Conservation (phyloP, 2,888 invertebrate species). For the Patella pellucida region DNA sequence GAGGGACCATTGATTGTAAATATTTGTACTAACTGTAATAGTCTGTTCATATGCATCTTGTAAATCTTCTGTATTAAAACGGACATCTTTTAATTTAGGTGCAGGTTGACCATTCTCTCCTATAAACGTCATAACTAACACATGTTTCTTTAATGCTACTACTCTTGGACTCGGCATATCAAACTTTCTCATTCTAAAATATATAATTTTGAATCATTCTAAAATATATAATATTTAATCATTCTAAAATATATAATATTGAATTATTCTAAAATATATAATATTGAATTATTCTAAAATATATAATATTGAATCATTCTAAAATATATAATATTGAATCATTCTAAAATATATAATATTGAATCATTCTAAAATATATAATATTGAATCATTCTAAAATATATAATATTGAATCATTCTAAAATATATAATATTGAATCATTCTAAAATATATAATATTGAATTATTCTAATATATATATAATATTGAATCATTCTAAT, state of each 20-base stretch:
- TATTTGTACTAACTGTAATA: too few relatives aligned
- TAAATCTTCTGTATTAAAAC: constrained; percentile 68
- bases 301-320: neutral
- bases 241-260: too few relatives aligned
- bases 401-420: too few relatives aligned
- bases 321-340: too few relatives aligned
- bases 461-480: too few relatives aligned
- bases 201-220: neutral
- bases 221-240: neutral
- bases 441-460: too few relatives aligned
- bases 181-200: constrained; percentile 71
- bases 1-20: too few relatives aligned
- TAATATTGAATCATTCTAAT: too few relatives aligned
- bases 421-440: too few relatives aligned
- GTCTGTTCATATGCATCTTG: constrained; percentile 73
- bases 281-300: neutral
- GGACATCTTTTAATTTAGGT: constrained; percentile 74
- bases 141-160: constrained; percentile 74
- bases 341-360: too few relatives aligned
- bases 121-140: constrained; percentile 76
- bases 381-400: too few relatives aligned
- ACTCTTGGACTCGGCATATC: constrained; percentile 74
- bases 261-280: neutral
- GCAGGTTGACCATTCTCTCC: constrained; percentile 74
- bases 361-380: too few relatives aligned